Conservation (phyloP, 2,797 vertebrate genomes). For the Galago senegalensis region DNA sequence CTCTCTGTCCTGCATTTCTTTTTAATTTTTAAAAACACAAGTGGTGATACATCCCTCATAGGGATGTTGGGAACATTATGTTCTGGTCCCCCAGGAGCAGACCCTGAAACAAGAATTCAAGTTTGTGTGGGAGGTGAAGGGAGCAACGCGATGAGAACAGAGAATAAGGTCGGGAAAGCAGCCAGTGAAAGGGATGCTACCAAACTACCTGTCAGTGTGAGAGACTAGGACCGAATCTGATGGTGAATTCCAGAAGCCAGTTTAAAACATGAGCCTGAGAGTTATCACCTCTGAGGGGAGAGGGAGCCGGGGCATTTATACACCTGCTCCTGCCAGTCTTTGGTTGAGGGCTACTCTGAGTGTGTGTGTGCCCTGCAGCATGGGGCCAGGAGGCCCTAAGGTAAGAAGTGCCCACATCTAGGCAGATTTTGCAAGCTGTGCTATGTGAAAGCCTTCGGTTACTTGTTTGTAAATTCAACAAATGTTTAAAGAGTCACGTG, state of each 20-base stretch:
- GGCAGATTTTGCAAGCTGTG: no score
- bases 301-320: background rate
- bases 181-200: background rate
- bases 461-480: background rate
- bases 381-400: no score
- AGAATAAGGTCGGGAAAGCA: background rate
- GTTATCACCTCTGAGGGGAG: no score
- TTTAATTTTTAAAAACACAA: background rate
- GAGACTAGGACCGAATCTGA: background rate
- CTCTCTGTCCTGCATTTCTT: background rate
- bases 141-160: background rate
- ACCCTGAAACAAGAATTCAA: background rate
- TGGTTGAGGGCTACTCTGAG: background rate
- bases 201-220: background rate
- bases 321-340: background rate
- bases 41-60: background rate
- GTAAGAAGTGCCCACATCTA: rapidly evolving
- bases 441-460: background rate
- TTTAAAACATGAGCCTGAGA: background rate
- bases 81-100: background rate
- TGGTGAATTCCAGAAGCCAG: background rate
- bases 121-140: background rate
- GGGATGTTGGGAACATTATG: background rate
- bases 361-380: background rate
- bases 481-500: background rate